Conservation (phyloP, 2,113 vertebrate species). For the Eubucco bourcierii region DNA sequence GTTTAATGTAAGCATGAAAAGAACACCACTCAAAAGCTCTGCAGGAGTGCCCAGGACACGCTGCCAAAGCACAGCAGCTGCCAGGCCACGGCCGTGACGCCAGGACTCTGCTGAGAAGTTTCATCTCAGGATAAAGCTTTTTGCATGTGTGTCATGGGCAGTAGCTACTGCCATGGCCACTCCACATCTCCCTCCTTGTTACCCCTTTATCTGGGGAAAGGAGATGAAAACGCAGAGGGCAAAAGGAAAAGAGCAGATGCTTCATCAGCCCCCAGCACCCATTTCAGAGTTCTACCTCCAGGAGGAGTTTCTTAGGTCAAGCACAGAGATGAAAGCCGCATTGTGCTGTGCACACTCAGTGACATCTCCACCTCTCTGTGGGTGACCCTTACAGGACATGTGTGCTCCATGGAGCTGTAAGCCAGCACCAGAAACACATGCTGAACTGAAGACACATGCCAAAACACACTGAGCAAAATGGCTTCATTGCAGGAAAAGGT, state of each 20-base stretch:
- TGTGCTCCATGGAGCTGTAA: rapidly evolving
- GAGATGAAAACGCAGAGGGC: neutral
- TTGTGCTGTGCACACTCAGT: rapidly evolving
- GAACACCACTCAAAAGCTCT: neutral
- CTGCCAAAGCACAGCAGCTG: neutral
- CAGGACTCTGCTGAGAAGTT: neutral
- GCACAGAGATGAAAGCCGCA: neutral
- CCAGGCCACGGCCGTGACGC: rapidly evolving
- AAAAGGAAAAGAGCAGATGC: neutral
- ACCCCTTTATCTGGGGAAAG: neutral
- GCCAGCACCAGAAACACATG: neutral
- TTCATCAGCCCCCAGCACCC: neutral
- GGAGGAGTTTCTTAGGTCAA: neutral
- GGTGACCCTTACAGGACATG: neutral
- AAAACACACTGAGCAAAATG: neutral
- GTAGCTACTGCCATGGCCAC: rapidly evolving
- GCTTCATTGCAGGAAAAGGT: neutral
- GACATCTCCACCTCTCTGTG: neutral
- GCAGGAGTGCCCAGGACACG: neutral
- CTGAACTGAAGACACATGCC: rapidly evolving
- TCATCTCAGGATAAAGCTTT: neutral
- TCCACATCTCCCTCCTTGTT: rapidly evolving
- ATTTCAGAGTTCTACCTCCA: neutral
- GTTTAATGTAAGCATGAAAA: neutral
- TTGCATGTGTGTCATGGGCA: neutral